phyloP scores from a whole-genome alignment of 2,113 vertebrate species.

The Polypterus bichir region DNA sequence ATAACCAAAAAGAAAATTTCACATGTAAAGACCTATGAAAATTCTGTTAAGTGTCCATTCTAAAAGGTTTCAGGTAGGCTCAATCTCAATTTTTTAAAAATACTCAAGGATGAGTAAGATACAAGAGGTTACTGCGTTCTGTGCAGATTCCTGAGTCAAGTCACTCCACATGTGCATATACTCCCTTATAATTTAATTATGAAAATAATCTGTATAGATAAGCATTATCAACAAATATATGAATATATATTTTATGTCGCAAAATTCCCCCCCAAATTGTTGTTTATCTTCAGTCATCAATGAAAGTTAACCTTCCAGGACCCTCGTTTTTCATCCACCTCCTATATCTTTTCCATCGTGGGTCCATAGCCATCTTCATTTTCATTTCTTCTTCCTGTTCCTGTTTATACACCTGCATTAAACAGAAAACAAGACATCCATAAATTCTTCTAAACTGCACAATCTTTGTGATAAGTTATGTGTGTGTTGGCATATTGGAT shows the following conservation, averaged over 20 bases:
- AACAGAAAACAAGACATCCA: neutral
- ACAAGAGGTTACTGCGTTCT: neutral
- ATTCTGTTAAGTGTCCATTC: too few relatives aligned
- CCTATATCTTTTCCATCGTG: constrained; percentile 90
- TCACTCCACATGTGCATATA: neutral
- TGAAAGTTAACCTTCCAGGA: constrained; percentile 78
- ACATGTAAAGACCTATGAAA: too few relatives aligned
- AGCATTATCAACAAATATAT: neutral
- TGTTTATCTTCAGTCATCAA: constrained; percentile 64
- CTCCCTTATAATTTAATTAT: constrained; percentile 2
- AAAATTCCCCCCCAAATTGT: neutral
- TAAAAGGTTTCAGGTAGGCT: too few relatives aligned
- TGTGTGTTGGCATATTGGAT: neutral
- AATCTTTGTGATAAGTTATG: too few relatives aligned
- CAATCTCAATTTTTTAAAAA: too few relatives aligned
- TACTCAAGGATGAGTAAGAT: too few relatives aligned
- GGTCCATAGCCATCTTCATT: constrained; percentile 82
- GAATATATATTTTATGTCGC: constrained; percentile 4
- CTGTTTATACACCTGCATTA: constrained; percentile 59
- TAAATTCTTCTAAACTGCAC: neutral
- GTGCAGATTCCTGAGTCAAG: constrained; percentile 13
- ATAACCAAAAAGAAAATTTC: too few relatives aligned
- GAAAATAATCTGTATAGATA: constrained; percentile 6
- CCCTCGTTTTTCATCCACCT: constrained; percentile 96
- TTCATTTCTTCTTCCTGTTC: constrained; percentile 93